These are phyloP conservation scores for Drymodes brunneopygia DNA, from an alignment of 2,113 vertebrate genomes.

Conservation along the genomic window DNA sequence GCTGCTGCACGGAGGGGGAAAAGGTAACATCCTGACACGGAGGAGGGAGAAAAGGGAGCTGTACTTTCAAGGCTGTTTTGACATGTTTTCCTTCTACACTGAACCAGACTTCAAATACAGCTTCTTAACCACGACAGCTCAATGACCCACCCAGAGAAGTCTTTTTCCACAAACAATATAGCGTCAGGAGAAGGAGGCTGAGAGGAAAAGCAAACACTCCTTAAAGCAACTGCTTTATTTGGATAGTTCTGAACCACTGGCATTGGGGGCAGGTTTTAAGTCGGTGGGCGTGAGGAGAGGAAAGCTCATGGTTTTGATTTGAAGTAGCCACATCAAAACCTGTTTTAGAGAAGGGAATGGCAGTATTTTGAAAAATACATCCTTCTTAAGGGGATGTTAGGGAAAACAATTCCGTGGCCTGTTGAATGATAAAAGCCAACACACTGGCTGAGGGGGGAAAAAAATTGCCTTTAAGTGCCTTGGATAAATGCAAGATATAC, in stretches of 20 bases:
- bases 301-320: slow-evolving; percentile 67
- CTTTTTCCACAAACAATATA: slow-evolving; percentile 64
- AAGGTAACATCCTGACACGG: slow-evolving; percentile 39
- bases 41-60: background rate
- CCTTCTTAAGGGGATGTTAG: slow-evolving; percentile 55
- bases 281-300: slow-evolving; percentile 28
- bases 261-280: slow-evolving; percentile 37
- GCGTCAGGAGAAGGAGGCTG: slow-evolving; percentile 33
- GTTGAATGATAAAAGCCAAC: slow-evolving; percentile 49
- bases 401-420: slow-evolving; percentile 43
- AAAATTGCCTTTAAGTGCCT: background rate
- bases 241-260: slow-evolving; percentile 69
- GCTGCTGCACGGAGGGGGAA: background rate
- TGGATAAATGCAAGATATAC: background rate
- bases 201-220: slow-evolving; percentile 65
- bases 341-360: slow-evolving; percentile 42
- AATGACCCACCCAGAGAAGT: slow-evolving; percentile 55
- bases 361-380: slow-evolving; percentile 58
- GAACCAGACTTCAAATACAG: slow-evolving; percentile 51
- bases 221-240: slow-evolving; percentile 67
- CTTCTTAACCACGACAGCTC: slow-evolving; percentile 47
- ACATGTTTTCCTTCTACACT: slow-evolving; percentile 43
- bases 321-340: slow-evolving; percentile 69
- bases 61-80: slow-evolving; percentile 44
- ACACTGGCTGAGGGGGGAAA: background rate